Percentiles rank a stretch among this genome's conserved stretches.
phyloP scores from a whole-genome alignment of 2,888 invertebrate species.

The Holacanthella duospinosa region DNA sequence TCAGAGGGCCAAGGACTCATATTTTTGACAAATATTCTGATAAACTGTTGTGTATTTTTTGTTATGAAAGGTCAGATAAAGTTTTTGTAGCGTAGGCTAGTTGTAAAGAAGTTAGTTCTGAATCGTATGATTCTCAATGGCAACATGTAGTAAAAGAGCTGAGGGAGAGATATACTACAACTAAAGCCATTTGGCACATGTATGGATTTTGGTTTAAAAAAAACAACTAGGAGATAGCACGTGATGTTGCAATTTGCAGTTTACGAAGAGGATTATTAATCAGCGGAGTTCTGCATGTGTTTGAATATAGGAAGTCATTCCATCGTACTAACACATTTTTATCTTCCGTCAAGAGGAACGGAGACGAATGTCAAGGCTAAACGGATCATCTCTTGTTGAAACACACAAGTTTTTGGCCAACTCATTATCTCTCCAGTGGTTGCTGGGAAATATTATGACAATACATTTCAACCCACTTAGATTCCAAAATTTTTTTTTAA shows the following conservation, averaged over 20 bases:
- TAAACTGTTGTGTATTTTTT: no score
- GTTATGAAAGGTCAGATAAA: no score
- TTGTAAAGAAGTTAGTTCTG: no score
- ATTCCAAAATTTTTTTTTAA: no score
- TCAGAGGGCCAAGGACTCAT: neutral
- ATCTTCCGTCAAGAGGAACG: neutral
- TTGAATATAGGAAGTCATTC: neutral
- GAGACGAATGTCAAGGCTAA: constrained; percentile 1
- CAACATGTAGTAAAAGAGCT: no score
- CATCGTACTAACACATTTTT: neutral
- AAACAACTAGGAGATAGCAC: no score
- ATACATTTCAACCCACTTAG: neutral
- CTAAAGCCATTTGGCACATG: no score
- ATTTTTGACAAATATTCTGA: neutral
- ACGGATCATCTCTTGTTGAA: neutral
- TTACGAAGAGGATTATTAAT: neutral
- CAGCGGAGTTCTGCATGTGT: neutral
- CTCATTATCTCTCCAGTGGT: neutral
- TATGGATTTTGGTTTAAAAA: no score
- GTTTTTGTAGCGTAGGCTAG: no score
- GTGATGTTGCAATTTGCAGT: neutral
- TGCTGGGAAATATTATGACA: neutral
- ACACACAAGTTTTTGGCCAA: neutral
- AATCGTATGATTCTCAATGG: no score
- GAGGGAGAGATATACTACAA: no score